Evolutionary conservation across 2,113 vertebrate genomes (phyloP).

Genomic region (Nibea albiflora): DNA sequence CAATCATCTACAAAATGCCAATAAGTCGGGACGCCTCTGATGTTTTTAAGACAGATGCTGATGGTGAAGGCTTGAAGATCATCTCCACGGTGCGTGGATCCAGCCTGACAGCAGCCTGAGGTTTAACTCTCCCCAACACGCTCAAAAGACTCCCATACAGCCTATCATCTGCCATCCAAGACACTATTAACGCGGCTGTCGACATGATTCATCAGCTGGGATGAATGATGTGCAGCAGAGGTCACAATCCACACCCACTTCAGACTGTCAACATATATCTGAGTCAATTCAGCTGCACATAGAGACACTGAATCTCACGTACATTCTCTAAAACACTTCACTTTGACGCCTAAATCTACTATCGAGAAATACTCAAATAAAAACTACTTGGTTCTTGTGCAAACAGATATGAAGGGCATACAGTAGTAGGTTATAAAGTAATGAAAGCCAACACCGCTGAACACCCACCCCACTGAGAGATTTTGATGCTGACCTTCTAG

Average conservation of each 20-base stretch:
- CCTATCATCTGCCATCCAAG: constrained; percentile 67
- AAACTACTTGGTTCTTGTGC: background rate
- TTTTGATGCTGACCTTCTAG: background rate
- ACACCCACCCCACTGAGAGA: background rate
- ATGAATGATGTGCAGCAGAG: constrained; percentile 56
- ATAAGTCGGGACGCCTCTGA: background rate
- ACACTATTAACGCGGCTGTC: constrained; percentile 58
- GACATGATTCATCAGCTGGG: constrained; percentile 56
- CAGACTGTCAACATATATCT: constrained; percentile 43
- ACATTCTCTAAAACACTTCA: background rate
- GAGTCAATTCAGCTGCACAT: constrained; percentile 3
- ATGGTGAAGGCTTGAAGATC: background rate
- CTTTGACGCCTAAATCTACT: background rate
- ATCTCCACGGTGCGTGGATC: constrained; percentile 19
- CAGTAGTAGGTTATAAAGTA: background rate
- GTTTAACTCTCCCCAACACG: constrained; percentile 48
- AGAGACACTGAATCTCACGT: background rate
- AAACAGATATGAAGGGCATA: background rate
- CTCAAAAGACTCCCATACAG: constrained; percentile 57
- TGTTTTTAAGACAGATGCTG: constrained; percentile 3
- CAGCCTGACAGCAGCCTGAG: constrained; percentile 68
- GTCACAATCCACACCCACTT: constrained; percentile 57
- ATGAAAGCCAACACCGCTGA: background rate
- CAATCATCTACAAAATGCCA: background rate
- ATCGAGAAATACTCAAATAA: background rate